phyloP scores from a whole-genome alignment of 2,113 vertebrate species.

The Callionymus lyra region DNA sequence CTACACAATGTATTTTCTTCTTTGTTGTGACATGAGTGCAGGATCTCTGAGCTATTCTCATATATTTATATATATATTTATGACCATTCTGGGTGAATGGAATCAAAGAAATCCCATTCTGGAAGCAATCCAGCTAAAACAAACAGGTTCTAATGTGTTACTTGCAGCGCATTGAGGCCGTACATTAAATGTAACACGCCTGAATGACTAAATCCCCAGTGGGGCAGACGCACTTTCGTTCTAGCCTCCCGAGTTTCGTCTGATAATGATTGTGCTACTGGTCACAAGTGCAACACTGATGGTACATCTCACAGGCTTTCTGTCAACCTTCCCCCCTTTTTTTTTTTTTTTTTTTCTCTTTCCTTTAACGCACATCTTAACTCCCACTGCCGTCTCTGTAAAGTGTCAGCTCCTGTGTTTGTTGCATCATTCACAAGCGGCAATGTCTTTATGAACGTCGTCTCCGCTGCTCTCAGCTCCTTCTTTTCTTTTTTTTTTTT shows the following conservation, averaged over 20 bases:
- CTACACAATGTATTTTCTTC: too few species aligned
- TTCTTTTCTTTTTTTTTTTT: conserved; percentile 1
- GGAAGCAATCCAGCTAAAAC: too few species aligned
- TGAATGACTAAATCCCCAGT: conserved; percentile 33
- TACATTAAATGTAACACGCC: not conserved
- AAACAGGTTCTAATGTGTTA: too few species aligned
- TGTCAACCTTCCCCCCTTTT: conserved; percentile 23
- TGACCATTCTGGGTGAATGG: too few species aligned
- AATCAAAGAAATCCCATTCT: too few species aligned
- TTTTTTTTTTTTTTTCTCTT: conserved; percentile 35
- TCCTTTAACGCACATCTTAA: conserved; percentile 25
- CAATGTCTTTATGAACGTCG: conserved; percentile 3
- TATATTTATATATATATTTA: too few species aligned
- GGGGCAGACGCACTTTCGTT: conserved; percentile 27
- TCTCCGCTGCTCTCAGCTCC: not conserved
- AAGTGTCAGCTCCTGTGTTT: conserved; percentile 18
- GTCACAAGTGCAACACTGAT: conserved; percentile 50
- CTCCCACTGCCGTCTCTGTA: conserved; percentile 13
- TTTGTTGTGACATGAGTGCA: too few species aligned
- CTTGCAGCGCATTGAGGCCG: too few species aligned
- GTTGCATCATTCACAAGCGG: conserved; percentile 36
- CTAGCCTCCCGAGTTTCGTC: conserved; percentile 33
- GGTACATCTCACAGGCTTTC: conserved; percentile 35
- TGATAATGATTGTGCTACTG: conserved; percentile 50
- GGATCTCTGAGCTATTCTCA: too few species aligned